A percentile compares a stretch with the other conserved stretches of the same genome.
Evolutionary conservation across 2,797 vertebrate species (phyloP).

Genomic region (Alcedo atthis): DNA sequence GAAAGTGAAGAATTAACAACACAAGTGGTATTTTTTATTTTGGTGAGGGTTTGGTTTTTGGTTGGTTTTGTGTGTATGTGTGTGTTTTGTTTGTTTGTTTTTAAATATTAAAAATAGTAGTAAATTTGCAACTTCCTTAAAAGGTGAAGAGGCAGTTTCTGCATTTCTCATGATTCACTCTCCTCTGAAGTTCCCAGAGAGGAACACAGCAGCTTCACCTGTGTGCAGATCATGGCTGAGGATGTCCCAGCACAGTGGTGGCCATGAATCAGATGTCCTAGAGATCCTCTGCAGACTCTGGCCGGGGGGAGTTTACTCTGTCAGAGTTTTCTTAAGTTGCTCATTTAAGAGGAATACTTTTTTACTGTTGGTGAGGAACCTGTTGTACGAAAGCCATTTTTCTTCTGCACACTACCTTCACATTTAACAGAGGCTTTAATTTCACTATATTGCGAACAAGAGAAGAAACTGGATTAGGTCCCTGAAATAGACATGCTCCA

Average conservation of each 20-base stretch:
- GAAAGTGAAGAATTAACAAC: neutral
- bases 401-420: neutral
- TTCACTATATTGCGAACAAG: rapidly evolving
- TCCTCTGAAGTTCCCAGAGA: neutral
- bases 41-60: too few relatives aligned
- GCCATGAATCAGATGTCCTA: neutral
- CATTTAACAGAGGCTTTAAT: neutral
- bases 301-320: neutral
- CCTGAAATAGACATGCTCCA: neutral
- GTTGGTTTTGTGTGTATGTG: too few relatives aligned
- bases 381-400: neutral
- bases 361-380: neutral
- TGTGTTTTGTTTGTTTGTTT: too few relatives aligned
- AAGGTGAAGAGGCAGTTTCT: neutral
- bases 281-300: neutral
- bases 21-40: neutral
- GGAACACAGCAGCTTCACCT: neutral
- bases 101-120: neutral
- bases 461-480: neutral
- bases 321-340: neutral
- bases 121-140: neutral
- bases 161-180: neutral
- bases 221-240: neutral
- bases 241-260: neutral
- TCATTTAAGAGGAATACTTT: neutral